Conservation (phyloP, 2,888 invertebrate genomes). For the Trachelus troglodyta region DNA sequence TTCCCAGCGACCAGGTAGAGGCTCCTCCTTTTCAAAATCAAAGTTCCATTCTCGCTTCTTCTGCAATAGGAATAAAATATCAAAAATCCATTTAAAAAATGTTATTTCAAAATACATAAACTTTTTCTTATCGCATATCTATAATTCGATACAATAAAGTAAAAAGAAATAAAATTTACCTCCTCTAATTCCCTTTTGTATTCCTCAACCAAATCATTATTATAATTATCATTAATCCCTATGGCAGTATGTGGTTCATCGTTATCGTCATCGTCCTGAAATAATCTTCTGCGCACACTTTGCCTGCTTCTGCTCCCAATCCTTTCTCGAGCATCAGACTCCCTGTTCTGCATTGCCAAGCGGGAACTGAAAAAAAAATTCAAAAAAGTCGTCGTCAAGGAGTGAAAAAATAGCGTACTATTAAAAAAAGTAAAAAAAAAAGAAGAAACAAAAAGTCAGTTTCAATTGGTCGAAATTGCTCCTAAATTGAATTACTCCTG, state of each 20-base stretch:
- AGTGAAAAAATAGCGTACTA: background rate
- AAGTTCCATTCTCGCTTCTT: slow-evolving; percentile 70
- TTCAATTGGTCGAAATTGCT: slow-evolving; percentile 9
- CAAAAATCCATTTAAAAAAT: too few relatives aligned
- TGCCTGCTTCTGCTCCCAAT: slow-evolving; percentile 27
- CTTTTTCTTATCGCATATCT: too few relatives aligned
- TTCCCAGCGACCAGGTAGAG: slow-evolving; percentile 66
- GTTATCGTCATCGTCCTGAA: slow-evolving; percentile 60
- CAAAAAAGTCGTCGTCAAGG: background rate
- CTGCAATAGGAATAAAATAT: slow-evolving; percentile 23
- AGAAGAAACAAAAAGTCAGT: background rate
- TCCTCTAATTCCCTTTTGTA: slow-evolving; percentile 37
- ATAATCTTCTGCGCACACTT: slow-evolving; percentile 66
- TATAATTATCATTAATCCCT: slow-evolving; percentile 40
- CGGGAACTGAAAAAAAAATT: slow-evolving; percentile 49
- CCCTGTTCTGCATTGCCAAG: slow-evolving; percentile 55
- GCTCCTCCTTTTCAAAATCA: slow-evolving; percentile 69
- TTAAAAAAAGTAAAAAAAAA: background rate
- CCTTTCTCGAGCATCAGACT: slow-evolving; percentile 43
- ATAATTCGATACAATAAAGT: background rate
- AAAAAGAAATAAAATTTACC: slow-evolving; percentile 33
- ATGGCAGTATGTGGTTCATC: slow-evolving; percentile 19
- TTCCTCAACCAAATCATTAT: slow-evolving; percentile 48
- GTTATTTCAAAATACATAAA: background rate
- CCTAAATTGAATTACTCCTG: slow-evolving; percentile 6